Base-by-base conservation (phyloP, 2,113 vertebrate species). In the Alethe castanea region DNA sequence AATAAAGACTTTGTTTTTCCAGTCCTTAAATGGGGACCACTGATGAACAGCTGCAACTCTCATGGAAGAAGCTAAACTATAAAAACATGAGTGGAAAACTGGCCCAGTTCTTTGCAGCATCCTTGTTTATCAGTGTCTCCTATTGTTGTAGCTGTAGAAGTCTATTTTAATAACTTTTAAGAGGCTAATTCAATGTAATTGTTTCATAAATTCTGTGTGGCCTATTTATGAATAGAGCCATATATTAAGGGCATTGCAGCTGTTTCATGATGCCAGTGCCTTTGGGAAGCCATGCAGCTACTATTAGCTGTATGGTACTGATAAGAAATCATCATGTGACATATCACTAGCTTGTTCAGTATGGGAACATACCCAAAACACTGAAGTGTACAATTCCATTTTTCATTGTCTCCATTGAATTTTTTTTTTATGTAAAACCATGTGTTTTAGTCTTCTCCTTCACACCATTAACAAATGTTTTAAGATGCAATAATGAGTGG, bases 71-170 rank as follows among this genome's bases (percentile, higher is more conserved):
- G 8, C 16, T 61, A 29, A 83, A 62, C 12, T 50, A 24, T 80
- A 50, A 84, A 84, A 85, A 28, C 11, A 29, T 6, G 19, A 78
- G 7, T 52, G 23, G 38, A 88, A 94, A 59, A 62, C n/a, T 73
- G 25, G 11, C 65, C n/a, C 7, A 16, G n/a, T 67, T 94, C 3
- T 1, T 77, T 26, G 20, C 13, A n/a, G 74, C 0, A 0, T 36
- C 56, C 26, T 78, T 87, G 44, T 17, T 79, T 89, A 12, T 56
- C 13, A 9, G 14, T 44, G 40, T 87, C 24, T 64, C 25, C 61
- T 94, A 29, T 24, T 94, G 28, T 24, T 90, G 67, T 64, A 86
- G 65, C 44, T 76, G 14, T 36, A 48, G 22, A 54, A 45, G 15
- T 71, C 14, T 89, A 6, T 66, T 78, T 81, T 31, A 71, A 36